Conservation (phyloP, 1,140 invertebrate species). For the Neoseiulus cucumeris region DNA sequence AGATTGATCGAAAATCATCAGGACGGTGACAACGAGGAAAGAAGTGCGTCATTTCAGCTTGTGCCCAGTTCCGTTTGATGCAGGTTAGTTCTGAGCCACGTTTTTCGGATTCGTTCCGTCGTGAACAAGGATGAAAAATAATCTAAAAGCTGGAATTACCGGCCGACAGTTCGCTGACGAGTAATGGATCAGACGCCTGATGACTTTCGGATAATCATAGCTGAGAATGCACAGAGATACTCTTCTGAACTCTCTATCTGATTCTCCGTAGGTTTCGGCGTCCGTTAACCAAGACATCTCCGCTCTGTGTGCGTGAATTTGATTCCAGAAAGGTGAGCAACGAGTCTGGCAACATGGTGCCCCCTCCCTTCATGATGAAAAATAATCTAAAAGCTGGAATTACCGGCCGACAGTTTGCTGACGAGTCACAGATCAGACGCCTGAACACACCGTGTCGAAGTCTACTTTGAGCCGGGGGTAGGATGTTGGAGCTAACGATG, state of each 20-base stretch:
- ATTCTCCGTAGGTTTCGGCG: too few species aligned
- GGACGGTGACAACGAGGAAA: not conserved
- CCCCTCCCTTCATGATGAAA: not conserved
- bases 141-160: conserved; percentile 9
- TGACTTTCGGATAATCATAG: too few species aligned
- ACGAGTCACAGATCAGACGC: not conserved
- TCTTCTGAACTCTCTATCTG: too few species aligned
- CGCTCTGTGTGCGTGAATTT: not conserved
- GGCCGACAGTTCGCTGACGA: not conserved
- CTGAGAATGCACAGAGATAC: too few species aligned
- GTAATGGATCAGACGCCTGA: not conserved
- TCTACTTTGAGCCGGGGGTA: too few species aligned
- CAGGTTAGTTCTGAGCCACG: too few species aligned
- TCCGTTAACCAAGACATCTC: not conserved
- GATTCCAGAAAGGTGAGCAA: not conserved
- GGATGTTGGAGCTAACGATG: too few species aligned
- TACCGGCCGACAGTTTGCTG: not conserved
- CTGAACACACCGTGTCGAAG: too few species aligned
- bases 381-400: conserved; percentile 8
- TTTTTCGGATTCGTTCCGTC: too few species aligned
- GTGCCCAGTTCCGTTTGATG: not conserved
- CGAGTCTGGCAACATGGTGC: not conserved
- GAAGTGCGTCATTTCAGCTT: not conserved
- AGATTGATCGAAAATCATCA: not conserved
- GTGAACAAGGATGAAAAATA: conserved; percentile 7